Base-by-base conservation (phyloP, 92 coral and sea anemone species). In the Palythoa grandis region DNA sequence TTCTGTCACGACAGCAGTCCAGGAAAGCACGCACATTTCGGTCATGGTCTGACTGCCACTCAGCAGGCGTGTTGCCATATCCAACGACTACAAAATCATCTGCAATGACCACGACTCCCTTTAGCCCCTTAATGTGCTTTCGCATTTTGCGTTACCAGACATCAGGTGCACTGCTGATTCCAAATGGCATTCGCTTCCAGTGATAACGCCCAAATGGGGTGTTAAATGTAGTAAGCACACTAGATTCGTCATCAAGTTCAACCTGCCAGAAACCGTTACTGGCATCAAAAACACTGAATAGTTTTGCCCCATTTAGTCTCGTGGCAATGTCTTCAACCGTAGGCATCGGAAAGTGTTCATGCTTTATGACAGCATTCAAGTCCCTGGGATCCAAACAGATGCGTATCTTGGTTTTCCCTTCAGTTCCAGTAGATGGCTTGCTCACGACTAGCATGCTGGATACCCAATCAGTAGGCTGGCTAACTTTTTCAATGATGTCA, bases 81-180 rank as follows among this genome's bases (percentile, higher is more conserved):
- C 91, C 91, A 3, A 83, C 84, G 2, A 88, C 76, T n/a, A 88
- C 53, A 74, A 84, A 39, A n/a, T 88, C 91, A 35, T 88, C 88
- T 11, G 88, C 88, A 25, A 84, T 77, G 12, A 84, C 85, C 78
- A 78, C 86, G 16, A 85, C 92, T 16, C 84, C 88, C 15, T 48
- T 61, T 3, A 88, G 69, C 13, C 20, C 70, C n/a, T n/a, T n/a
- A n/a, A n/a, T n/a, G n/a, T n/a, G n/a, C 82, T 82, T 71, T 70
- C 52, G 78, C 86, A 87, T 80, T 25, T 39, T 25, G 39, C 61
- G 48, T 37, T 87, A 83, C 87, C 87, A 87, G 52, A 87, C 87
- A 11, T 87, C 80, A 4, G 76, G 87, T 2, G 75, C 80, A 24
- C 78, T 52, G 16, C 54, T 63, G 11, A 87, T 67, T 11, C 89